Base-by-base conservation (phyloP, 2,888 invertebrate species). In the Heliconius ismenius region DNA sequence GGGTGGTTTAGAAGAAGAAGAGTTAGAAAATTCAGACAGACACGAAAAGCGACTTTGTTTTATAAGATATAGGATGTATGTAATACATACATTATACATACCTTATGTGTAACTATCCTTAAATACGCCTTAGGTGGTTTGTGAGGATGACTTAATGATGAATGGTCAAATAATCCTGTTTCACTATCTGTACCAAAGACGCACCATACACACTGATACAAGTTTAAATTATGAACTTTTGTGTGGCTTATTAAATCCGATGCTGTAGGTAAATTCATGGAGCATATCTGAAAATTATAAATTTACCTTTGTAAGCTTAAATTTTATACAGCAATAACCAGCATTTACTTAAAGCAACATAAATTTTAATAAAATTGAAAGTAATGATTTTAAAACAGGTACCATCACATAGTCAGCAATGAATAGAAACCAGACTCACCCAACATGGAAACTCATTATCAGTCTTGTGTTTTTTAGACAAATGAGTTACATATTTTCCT, bases 171-270 rank as follows among this genome's bases (percentile, higher is more conserved):
- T 76, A 94, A 81, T 3, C 88, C 89, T 0, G 76, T 43, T 79
- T 94, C 91, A n/a, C 83, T 87, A 79, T 91, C 90, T 0, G 89
- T 89, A 0, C 94, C 94, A 75, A 84, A 84, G 0, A 90, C 84
- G 78, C 95, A 95, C 88, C 91, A 92, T 0, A 90, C 86, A 81
- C 95, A 95, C 83, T 90, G 93, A 78, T 92, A 93, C 74, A 92
- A 79, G 78, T 86, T 90, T n/a, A 94, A 78, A 0, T 87, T 89
- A 80, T 95, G 95, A 2, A 39, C 67, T 79, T 88, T 89, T 81
- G 91, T 83, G 79, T 92, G 94, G 26, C 85, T 81, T 9, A 91
- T 76, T 62, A 95, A 81, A 21, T 91, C 91, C 0, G 81, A 26
- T 0, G 87, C 81, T 4, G 87, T 86, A 1, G 84, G 78, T 10